Base-by-base conservation (phyloP, 2,888 invertebrate genomes). In the Meteorus cinctellus region DNA sequence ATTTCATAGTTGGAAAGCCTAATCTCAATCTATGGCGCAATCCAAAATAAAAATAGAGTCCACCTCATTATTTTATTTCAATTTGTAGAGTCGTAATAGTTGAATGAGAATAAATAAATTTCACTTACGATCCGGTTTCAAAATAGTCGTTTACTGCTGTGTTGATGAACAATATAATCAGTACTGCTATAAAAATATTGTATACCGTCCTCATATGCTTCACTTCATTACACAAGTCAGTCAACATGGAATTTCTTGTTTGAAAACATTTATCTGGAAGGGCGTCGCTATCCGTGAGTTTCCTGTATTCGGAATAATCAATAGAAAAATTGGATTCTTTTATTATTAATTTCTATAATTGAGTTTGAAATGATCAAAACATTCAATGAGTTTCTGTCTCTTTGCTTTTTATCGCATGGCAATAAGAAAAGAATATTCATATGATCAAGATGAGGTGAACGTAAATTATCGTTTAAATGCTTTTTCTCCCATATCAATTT, bases 121-220 rank as follows among this genome's bases (percentile, higher is more conserved):
- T 67, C 81, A 91, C 94, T 93, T 91, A 95, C 96, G 93, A 93
- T 89, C 95, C 96, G 78, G 92, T 92, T 79, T 94, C 93, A 75
- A 95, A 90, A 83, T 95, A 92, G 86, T 96, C 96, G 84, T 93
- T 92, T 14, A 94, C 91, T 27, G 94, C 91, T 6, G 95, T 95
- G 84, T 96, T 94, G 74, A 95, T 90, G 70, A 95, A 92, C 79
- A 96, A 91, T 48, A 94, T 90, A 72, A 96, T 91, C 48, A 97
- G 90, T 80, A 95, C 94, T 24, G 94, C 95, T 66, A 95, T 92
- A 89, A 96, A 97, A 80, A 97, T 94, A 87, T 97, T 95, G 88
- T 96, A 96, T 81, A 97, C 94, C 3, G 96, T 95, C 83, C 93
- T 92, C 83, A 97, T 94, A 89, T 97, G 97, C 71, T 93, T 92